Conservation (phyloP, 2,113 vertebrate species). For the Lota lota region DNA sequence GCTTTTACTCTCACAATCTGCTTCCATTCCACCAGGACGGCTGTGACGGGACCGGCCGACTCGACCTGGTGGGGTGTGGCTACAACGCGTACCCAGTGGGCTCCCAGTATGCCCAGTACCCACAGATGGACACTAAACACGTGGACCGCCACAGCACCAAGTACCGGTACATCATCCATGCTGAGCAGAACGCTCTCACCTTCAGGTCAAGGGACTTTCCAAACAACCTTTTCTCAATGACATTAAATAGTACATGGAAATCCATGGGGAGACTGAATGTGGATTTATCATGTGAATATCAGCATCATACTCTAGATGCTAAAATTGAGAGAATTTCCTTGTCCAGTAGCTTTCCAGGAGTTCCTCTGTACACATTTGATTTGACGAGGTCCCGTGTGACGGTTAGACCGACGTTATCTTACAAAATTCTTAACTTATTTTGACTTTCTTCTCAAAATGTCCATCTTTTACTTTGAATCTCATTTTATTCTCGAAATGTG, state of each 20-base stretch:
- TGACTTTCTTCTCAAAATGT: no score
- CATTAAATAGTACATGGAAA: no score
- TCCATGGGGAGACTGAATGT: no score
- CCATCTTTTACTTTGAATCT: no score
- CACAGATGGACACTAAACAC: slow-evolving; percentile 91
- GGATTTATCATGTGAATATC: neutral
- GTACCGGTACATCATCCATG: slow-evolving; percentile 93
- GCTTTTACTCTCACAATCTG: neutral
- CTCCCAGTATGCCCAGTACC: slow-evolving; percentile 90
- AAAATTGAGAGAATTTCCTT: no score
- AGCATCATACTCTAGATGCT: neutral
- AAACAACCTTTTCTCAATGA: neutral
- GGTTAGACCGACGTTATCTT: no score
- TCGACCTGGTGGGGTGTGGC: slow-evolving; percentile 89
- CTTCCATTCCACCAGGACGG: slow-evolving; percentile 55
- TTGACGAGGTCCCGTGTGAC: no score
- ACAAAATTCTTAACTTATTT: no score
- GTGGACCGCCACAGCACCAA: slow-evolving; percentile 87
- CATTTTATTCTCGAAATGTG: no score
- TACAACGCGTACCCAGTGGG: slow-evolving; percentile 94
- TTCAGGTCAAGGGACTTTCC: slow-evolving; percentile 81
- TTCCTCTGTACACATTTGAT: no score
- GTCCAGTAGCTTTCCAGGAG: no score
- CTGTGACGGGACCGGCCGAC: slow-evolving; percentile 81
- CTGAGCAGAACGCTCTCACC: slow-evolving; percentile 93